Base-by-base conservation (phyloP, 2,888 invertebrate species). In the Hypselothyrea guttata region DNA sequence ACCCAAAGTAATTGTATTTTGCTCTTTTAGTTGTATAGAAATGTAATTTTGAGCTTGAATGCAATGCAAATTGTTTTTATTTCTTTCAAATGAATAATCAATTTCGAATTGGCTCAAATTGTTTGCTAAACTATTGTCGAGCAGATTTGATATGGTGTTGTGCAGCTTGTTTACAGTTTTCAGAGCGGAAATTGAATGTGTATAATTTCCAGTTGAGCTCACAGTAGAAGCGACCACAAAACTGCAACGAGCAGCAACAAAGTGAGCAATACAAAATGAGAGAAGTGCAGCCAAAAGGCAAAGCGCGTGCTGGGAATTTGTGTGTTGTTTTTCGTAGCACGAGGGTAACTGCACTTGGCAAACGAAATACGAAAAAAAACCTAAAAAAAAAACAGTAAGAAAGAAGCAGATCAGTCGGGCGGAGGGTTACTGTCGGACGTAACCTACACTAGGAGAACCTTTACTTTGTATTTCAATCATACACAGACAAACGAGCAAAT, bases 121-220 rank as follows among this genome's bases (percentile, higher is more conserved):
- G 57, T 62, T 63, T 33, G 18, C 15, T 30, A 47, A 51, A 71
- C 45, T 40, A 48, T 47, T 41, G 55, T 41, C 16, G 44, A 53
- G 58, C 59, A 54, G 22, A 82, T 73, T 70, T 66, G 49, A 54
- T 56, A 52, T n/a, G n/a, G n/a, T n/a, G n/a, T n/a, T n/a, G n/a
- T 22, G 22, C 22, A 22, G 68, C 54, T 73, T 64, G 61, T 65
- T 71, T 67, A 68, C 71, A 71, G 57, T 66, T 74, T 78, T 81
- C 59, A 68, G 79, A 79, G 86, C 86, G 82, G 86, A 87, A 87
- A 86, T 87, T 75, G 74, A 87, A 86, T 86, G 84, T 84, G 76
- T 86, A 75, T 84, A 84, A 85, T 84, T 86, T 84, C 72, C 72
- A 72, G 71, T 61, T 71, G 59, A 75, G 61, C 67, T 71, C 63